Base-by-base conservation (phyloP, 92 coral and sea anemone genomes). In the Palythoa grandis region DNA sequence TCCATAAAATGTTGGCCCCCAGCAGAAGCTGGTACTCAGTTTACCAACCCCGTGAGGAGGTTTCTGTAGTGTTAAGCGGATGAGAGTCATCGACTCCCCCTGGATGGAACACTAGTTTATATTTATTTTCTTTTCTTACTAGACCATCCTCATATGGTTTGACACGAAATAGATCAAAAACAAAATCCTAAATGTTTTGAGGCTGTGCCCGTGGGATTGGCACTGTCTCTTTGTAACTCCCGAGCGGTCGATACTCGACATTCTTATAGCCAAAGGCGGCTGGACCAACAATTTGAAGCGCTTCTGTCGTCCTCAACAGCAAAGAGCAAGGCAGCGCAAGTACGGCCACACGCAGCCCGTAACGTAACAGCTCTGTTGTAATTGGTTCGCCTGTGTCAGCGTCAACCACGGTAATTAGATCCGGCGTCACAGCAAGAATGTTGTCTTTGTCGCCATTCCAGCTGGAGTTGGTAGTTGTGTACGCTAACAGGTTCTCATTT, bases 331-430 rank as follows among this genome's bases (percentile, higher is more conserved):
- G 90, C 93, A 96, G 85, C 35, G 91, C 95, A 0, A 96, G 72
- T 29, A 90, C 98, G 78, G 99, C 95, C 53, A 96, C 97, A 72
- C 98, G 95, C 24, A 96, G 67, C 29, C 99, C 99, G 86, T 96
- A 96, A 9, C 97, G 98, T 15, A 93, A 88, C 58, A 91, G 97
- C 76, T 96, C 99, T 16, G 99, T 96, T 4, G 99, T 88, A 78
- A 96, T 76, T 76, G 94, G 93, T 71, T 95, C 94, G 68, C 98
- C 99, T 65, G 94, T 92, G 77, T 95, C 98, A 60, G 92, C 84
- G 65, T 95, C 97, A 2, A 96, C 96, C 75, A 95, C 74, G 23
- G 98, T 89, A 63, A 96, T 96, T 72, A 96, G 92, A 66, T 96
- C 99, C 5, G 99, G 99, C 5, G 92, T 95, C 29, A 95, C 87